Evolutionary conservation across 2,797 vertebrate genomes (phyloP), one percentile per base, ranked within the genome.

Genomic region (Sebastes hopkinsi): DNA sequence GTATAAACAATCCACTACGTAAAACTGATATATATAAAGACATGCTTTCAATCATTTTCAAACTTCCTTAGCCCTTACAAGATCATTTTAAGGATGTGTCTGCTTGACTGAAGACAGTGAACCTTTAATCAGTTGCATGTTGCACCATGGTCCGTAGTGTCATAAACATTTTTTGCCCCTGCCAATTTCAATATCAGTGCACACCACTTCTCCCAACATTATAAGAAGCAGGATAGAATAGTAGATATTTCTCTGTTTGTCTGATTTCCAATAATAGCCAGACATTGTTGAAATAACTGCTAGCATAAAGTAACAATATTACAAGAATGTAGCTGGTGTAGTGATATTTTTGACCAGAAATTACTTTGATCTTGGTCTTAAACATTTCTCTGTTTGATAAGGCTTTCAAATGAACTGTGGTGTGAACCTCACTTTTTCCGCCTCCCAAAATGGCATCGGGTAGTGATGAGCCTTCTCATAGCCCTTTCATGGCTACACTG

Each of bases 401-500:
- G 79, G 78, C 82, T 90, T 92, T 93, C 83, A 93, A 84, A 92
- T 90, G 90, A 92, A 88, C 88, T 58, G 71, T 77, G 83, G 87
- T 71, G 56, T 82, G 78, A 87, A 88, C 85, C 79, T 86, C 72
- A 87, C 79, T 80, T 82, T 80, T 81, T 90, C 86, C 59, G 84
- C 86, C 82, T 92, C 86, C 87, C 86, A 88, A 93, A 94, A 93
- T 91, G 88, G 88, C 81, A 86, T 81, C 68, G 75, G 80, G 83
- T 84, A 86, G 85, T 87, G 91, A 90, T 82, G 90, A 87, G 88
- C 77, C 91, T 91, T 87, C 89, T 89, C 86, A 61, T 82, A 76
- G 81, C 88, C 83, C 91, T 94, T 94, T 93, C 84, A 94, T 89
- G 81, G 90, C 89, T 86, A 80, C 91, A 88, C 75, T 90, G 83